Percentiles rank a stretch among this genome's conserved stretches.
phyloP scores from a whole-genome alignment of 23 tunicate species.

The Halocynthia aurantium region DNA sequence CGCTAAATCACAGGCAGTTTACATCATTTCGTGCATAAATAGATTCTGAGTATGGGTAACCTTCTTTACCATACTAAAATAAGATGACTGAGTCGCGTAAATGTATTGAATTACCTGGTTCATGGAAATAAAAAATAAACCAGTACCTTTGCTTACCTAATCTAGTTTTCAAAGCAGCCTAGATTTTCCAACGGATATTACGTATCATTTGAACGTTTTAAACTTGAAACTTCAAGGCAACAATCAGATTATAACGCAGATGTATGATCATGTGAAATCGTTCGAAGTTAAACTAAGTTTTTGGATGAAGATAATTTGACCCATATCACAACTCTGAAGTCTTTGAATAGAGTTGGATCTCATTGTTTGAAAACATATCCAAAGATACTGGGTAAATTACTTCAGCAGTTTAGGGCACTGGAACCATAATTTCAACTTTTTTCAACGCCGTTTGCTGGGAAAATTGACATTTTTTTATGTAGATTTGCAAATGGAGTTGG shows the following conservation, averaged over 20 bases:
- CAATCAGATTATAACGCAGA: constrained; percentile 28
- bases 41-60: constrained; percentile 44
- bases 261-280: too few relatives aligned
- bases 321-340: constrained; percentile 7
- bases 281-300: neutral
- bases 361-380: constrained; percentile 28
- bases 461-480: constrained; percentile 16
- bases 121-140: too few relatives aligned
- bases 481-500: constrained; percentile 21
- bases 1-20: constrained; percentile 38
- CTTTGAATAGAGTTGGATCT: constrained; percentile 12
- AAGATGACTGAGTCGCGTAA: too few relatives aligned
- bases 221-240: constrained; percentile 30
- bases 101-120: too few relatives aligned
- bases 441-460: constrained; percentile 15
- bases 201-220: too few relatives aligned
- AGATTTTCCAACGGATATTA: too few relatives aligned
- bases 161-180: too few relatives aligned
- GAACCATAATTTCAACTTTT: constrained; percentile 14
- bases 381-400: constrained; percentile 3
- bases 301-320: constrained; percentile 15
- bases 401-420: constrained; percentile 21
- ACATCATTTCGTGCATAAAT: constrained; percentile 27
- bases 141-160: too few relatives aligned
- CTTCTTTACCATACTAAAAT: constrained; percentile 37